A percentile compares a stretch with the other conserved stretches of the same genome.
Evolutionary conservation across 2,113 vertebrate species (phyloP).

Genomic region (Rhinichthys klamathensis): DNA sequence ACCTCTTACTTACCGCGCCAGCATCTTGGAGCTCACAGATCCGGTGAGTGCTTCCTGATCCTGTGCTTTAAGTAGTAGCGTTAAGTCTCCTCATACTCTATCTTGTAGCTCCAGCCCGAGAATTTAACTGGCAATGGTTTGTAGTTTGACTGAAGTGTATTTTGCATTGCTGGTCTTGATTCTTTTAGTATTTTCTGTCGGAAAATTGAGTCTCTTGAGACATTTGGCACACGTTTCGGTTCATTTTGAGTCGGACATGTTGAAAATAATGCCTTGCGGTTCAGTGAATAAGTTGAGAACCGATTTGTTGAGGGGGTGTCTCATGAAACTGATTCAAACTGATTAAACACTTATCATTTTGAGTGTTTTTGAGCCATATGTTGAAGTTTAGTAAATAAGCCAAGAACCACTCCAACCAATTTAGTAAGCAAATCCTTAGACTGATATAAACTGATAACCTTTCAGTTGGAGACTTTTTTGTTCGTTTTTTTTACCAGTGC

Average conservation of each 20-base stretch:
- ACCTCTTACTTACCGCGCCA: constrained; percentile 88
- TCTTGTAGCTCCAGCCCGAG: background rate
- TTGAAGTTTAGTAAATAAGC: background rate
- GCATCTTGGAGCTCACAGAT: constrained; percentile 85
- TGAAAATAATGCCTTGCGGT: background rate
- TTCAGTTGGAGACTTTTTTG: background rate
- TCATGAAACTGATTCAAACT: background rate
- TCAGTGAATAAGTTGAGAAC: background rate
- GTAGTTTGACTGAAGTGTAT: background rate
- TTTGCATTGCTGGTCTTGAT: background rate
- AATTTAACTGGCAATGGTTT: background rate
- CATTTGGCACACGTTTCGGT: background rate
- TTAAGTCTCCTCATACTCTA: background rate
- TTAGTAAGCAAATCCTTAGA: background rate
- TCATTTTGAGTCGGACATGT: background rate
- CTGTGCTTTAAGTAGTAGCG: background rate
- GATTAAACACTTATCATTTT: background rate
- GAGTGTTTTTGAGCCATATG: background rate
- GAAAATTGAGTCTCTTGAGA: background rate
- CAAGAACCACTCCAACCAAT: background rate
- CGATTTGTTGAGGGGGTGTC: background rate
- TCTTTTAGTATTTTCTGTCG: background rate
- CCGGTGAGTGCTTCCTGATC: constrained; percentile 79
- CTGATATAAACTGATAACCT: no score
- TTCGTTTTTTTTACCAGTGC: background rate